A percentile compares a stretch with the other conserved stretches of the same genome.
Evolutionary conservation across 2,888 invertebrate genomes (phyloP).

Genomic region (Uloborus plumipes): DNA sequence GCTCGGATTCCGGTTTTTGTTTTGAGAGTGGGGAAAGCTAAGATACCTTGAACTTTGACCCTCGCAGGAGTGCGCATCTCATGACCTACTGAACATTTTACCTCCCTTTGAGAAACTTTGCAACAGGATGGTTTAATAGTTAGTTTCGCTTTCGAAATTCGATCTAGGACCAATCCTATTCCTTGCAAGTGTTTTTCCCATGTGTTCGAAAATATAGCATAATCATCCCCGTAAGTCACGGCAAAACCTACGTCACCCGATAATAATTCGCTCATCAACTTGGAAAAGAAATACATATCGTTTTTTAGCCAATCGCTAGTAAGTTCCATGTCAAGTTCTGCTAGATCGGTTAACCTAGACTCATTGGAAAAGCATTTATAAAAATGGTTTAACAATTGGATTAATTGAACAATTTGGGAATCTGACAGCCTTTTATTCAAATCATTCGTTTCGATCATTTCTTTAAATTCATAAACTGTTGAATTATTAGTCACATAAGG

Average conservation of each 20-base stretch:
- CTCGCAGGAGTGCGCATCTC: not conserved
- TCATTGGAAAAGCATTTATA: constrained; percentile 22
- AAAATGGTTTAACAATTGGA: not conserved
- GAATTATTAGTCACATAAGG: not conserved
- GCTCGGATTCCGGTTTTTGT: constrained; percentile 11
- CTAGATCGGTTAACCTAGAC: constrained; percentile 12
- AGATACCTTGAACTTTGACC: constrained; percentile 1
- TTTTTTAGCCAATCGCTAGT: not conserved
- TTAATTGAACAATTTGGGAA: not conserved
- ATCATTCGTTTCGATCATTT: not conserved
- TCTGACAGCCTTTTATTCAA: not conserved
- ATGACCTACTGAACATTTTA: constrained; percentile 12
- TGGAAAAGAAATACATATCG: too few relatives aligned
- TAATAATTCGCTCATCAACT: not conserved
- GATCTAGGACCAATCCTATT: not conserved
- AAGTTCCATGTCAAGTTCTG: constrained; percentile 29
- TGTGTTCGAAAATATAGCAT: constrained; percentile 1
- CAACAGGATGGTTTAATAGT: constrained; percentile 22
- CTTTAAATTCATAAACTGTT: not conserved
- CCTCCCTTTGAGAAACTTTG: constrained; percentile 16
- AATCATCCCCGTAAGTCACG: not conserved
- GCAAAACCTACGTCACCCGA: not conserved
- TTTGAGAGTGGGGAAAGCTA: not conserved
- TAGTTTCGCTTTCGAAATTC: not conserved
- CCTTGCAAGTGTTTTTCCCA: not conserved